Percentiles rank a stretch among this genome's conserved stretches.
phyloP scores from a whole-genome alignment of 2,888 invertebrate species.

The Dynastes hyllus region DNA sequence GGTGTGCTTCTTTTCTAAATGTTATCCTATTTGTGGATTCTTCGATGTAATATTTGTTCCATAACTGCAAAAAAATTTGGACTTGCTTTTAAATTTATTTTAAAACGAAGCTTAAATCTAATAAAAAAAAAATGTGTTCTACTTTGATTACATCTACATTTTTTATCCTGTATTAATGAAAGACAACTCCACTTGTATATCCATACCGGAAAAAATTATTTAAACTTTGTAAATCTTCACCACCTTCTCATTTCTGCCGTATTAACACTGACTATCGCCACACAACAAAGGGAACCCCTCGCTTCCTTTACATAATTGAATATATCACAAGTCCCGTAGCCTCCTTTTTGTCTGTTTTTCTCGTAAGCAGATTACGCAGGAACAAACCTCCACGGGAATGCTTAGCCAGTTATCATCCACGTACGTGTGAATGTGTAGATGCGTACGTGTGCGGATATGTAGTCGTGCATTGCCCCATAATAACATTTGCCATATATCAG shows the following conservation, averaged over 20 bases:
- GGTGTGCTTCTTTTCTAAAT: too few relatives aligned
- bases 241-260: too few relatives aligned
- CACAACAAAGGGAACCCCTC: conserved; percentile 16
- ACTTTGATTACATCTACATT: too few relatives aligned
- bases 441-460: conserved; percentile 38
- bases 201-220: not conserved
- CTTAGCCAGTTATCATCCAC: conserved; percentile 25
- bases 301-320: conserved; percentile 41
- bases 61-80: too few relatives aligned
- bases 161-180: too few relatives aligned
- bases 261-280: conserved; percentile 11
- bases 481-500: conserved; percentile 59
- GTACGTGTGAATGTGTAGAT: conserved; percentile 20
- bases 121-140: too few relatives aligned
- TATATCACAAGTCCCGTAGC: conserved; percentile 18
- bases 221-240: not conserved
- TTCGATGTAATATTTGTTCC: too few relatives aligned
- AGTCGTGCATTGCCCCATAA: conserved; percentile 51
- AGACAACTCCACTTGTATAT: too few relatives aligned
- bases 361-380: conserved; percentile 52
- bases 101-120: too few relatives aligned
- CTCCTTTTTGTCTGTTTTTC: conserved; percentile 49
- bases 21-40: too few relatives aligned
- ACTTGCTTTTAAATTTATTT: too few relatives aligned
- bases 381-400: conserved; percentile 39